Base-by-base conservation (phyloP, 37 sponge, comb jelly and placozoan species). In the Halichondria panicea region DNA sequence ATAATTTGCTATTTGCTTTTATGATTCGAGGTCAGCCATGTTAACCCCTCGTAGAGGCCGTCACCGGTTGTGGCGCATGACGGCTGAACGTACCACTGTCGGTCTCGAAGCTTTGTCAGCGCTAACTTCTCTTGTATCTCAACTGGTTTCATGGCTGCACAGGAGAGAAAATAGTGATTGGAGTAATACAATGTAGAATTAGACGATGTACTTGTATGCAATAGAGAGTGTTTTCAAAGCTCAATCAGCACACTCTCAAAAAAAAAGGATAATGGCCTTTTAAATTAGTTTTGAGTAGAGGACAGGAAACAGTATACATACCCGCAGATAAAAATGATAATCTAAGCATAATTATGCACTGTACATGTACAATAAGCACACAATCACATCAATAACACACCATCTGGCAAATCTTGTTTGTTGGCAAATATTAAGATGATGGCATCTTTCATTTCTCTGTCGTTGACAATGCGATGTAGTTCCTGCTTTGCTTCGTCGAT, bases 51-150 rank as follows among this genome's bases (percentile, higher is more conserved):
- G 60, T 92, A 91, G 19, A 97, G 90, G 0, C 98, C 98, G 52
- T 97, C 98, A 0, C 98, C 95, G 25, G 84, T 85, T 19, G 88
- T 88, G 39, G 98, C 93, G 81, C 95, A 94, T 11, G 98, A 97
- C 0, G 98, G 98, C 86, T 97, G 98, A 3, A 97, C 98, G 53
- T 94, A 92, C 98, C 98, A 97, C 50, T 86, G 87, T 4, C 95
- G 87, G 65, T 97, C 98, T 28, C 90, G 69, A 22, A 97, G 80
- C 57, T 91, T 93, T 24, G 93, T 80, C 60, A 97, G 73, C 37
- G 80, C 88, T 36, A 97, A 77, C 59, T 84, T 89, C 54, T 97
- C 98, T 62, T 94, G 95, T 18, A 97, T 66, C 57, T 97, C 98
- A 37, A 67, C 56, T 38, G 98, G 98, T 45, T 92, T 88, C 98